Percentiles rank a stretch among this genome's conserved stretches.
Evolutionary conservation across 2,797 vertebrate genomes (phyloP).

Genomic region (Pempheris klunzingeri): DNA sequence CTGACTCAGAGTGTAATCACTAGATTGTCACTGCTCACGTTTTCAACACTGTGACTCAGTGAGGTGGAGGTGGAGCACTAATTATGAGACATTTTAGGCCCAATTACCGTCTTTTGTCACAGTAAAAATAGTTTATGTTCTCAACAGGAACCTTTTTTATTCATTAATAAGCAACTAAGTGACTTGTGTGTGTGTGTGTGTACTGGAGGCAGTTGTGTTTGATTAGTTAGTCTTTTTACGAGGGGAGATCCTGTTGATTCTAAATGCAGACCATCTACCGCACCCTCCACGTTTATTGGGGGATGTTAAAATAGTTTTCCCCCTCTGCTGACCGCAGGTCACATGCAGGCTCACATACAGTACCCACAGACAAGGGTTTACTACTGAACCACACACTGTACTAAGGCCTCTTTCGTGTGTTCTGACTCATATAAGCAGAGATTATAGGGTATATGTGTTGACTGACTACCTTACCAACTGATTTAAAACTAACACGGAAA

Average conservation of each 20-base stretch:
- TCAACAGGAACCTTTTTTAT: constrained; percentile 5
- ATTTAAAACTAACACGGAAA: constrained; percentile 22
- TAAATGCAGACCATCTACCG: constrained; percentile 59
- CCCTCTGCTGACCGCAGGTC: constrained; percentile 55
- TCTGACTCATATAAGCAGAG: constrained; percentile 66
- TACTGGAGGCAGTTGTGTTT: constrained; percentile 45
- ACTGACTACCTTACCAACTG: constrained; percentile 45
- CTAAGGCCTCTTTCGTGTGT: constrained; percentile 66
- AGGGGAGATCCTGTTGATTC: constrained; percentile 64
- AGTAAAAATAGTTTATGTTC: constrained; percentile 21
- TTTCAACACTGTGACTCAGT: constrained; percentile 46
- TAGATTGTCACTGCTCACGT: constrained; percentile 7
- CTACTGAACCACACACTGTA: constrained; percentile 62
- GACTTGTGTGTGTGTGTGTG: constrained; percentile 31
- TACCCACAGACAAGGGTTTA: constrained; percentile 48
- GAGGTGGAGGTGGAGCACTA: constrained; percentile 19
- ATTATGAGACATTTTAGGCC: constrained; percentile 36
- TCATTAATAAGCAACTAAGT: constrained; percentile 19
- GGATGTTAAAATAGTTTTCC: constrained; percentile 62
- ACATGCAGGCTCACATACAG: constrained; percentile 36
- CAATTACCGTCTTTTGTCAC: constrained; percentile 30
- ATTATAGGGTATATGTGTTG: constrained; percentile 56
- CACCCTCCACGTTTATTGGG: constrained; percentile 56
- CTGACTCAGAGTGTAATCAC: constrained; percentile 63
- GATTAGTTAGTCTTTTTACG: constrained; percentile 58